Evolutionary conservation across 2,888 invertebrate species (phyloP), one percentile per base, ranked within the genome.

Genomic region (Malacosoma neustria): DNA sequence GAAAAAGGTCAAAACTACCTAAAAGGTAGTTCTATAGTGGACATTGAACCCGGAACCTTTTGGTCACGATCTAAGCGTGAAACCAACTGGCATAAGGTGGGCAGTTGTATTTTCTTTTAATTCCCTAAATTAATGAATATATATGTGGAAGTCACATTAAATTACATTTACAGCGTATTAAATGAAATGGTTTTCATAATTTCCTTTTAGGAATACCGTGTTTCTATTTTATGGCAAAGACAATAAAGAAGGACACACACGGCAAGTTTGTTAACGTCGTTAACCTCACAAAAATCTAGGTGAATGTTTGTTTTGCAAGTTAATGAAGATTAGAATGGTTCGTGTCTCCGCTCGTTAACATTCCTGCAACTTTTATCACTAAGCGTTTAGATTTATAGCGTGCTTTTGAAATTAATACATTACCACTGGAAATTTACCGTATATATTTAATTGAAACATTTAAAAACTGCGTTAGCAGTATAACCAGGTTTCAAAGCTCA

Each of bases 331-430:
- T 52, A 51, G 46, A 46, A 47, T 50, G 52, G 70, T 65, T 48
- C 72, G 69, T 72, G 72, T 54, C 58, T 49, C 43, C 42, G 45
- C 52, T 60, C 66, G 60, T 72, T 70, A 73, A 50, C 45, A 46
- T 48, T 45, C 46, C 41, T 62, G 57, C 55, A 65, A 63, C 57
- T 72, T 71, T 72, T 71, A 71, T 71, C 63, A 68, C 58, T 57
- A 55, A 43, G 48, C 56, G 53, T 64, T 57, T 54, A 60, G 43
- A 54, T 54, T 52, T 49, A 54, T 41, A 48, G 53, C 57, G 51
- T 45, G 50, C 60, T 59, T 51, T 45, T 40, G 51, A 45, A 57
- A 58, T 53, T 56, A 67, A 62, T 58, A 54, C 66, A 59, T 58
- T 49, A 51, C 41, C 53, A 50, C 47, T 47, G 54, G 50, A 53